Percentiles rank a stretch among this genome's conserved stretches.
Conservation (phyloP, 2,113 vertebrate species). For the Chaetura pelagica region DNA sequence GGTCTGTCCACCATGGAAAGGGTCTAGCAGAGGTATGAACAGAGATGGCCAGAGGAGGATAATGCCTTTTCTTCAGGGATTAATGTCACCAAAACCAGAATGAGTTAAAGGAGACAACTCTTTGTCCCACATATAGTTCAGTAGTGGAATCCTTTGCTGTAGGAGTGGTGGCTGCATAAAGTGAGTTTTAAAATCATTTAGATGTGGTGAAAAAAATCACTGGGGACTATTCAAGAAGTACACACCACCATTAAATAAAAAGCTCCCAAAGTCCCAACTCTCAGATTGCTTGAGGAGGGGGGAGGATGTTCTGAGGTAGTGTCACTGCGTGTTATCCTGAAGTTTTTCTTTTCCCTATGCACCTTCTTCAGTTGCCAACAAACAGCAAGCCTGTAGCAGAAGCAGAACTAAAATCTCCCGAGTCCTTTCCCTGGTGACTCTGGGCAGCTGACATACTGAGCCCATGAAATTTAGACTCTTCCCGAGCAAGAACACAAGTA, state of each 20-base stretch:
- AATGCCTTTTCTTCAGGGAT: not conserved
- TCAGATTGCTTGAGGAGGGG: not conserved
- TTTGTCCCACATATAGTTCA: accelerated
- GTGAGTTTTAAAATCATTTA: not conserved
- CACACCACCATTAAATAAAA: not conserved
- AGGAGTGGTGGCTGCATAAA: not conserved
- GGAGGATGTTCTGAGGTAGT: not conserved
- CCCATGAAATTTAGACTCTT: not conserved
- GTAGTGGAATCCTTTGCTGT: not conserved
- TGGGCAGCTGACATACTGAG: not conserved
- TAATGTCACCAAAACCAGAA: not conserved
- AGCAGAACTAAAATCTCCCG: not conserved
- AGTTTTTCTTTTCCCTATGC: not conserved
- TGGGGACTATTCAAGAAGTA: not conserved
- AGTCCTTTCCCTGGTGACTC: not conserved
- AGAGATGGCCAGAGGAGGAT: not conserved
- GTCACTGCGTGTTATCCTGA: not conserved
- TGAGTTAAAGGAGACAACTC: not conserved
- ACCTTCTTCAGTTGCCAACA: not conserved
- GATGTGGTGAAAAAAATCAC: not conserved
- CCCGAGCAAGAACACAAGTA: not conserved
- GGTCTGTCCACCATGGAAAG: not conserved
- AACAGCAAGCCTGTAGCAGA: not conserved
- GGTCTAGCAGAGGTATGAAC: not conserved
- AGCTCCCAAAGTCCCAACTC: not conserved